Percentiles rank a stretch among this genome's conserved stretches.
These are phyloP conservation scores for Onychostruthus taczanowskii DNA, from an alignment of 2,113 vertebrate species.

Conservation along the genomic window DNA sequence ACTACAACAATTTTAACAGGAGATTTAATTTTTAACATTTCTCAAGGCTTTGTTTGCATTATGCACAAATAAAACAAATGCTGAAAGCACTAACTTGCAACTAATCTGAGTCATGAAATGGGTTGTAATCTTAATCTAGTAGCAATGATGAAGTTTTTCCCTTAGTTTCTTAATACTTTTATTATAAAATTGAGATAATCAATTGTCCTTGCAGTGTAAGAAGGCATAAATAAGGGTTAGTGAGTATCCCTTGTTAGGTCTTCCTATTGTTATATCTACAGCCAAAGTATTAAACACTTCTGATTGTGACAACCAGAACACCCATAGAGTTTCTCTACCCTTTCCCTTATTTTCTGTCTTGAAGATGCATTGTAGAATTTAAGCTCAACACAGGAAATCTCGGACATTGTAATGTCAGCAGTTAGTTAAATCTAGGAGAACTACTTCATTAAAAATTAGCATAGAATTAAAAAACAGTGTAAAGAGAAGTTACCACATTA, in stretches of 20 bases:
- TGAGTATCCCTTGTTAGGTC: neutral
- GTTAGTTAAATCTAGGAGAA: neutral
- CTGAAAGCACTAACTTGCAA: neutral
- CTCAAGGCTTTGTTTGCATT: neutral
- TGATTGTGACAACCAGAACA: neutral
- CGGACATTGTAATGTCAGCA: neutral
- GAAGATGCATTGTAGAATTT: neutral
- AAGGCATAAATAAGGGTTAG: neutral
- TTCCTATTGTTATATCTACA: neutral
- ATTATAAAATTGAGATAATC: neutral
- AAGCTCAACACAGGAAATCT: neutral
- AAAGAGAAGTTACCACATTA: neutral
- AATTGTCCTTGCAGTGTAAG: neutral
- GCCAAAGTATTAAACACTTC: neutral
- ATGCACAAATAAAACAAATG: neutral
- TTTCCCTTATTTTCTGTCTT: neutral
- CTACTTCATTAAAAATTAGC: neutral
- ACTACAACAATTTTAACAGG: neutral
- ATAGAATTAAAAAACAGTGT: neutral
- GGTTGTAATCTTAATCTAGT: neutral
- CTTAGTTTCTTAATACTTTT: neutral
- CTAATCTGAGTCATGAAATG: neutral
- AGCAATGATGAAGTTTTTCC: neutral
- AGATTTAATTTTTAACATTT: neutral
- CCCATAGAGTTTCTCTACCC: accelerated